Conservation (phyloP, 2,888 invertebrate genomes). For the Seladonia tumulorum region DNA sequence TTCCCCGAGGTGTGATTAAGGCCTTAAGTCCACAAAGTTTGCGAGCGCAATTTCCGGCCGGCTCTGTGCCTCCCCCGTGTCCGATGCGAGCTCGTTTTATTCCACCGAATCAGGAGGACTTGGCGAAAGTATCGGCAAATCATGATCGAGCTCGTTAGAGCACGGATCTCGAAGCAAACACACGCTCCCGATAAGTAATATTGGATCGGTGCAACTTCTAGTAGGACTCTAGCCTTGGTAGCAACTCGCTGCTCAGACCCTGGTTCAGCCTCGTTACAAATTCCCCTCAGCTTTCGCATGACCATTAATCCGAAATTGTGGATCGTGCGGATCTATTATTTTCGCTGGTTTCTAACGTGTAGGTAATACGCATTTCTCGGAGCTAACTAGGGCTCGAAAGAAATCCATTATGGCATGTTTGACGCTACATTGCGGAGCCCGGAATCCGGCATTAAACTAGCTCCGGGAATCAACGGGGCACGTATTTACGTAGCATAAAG, state of each 20-base stretch:
- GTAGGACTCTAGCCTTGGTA: background rate
- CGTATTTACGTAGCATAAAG: background rate
- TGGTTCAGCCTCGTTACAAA: background rate
- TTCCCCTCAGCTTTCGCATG: background rate
- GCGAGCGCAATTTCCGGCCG: conserved; percentile 13
- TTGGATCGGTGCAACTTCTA: background rate
- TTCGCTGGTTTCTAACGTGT: background rate
- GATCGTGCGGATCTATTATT: background rate
- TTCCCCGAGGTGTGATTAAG: conserved; percentile 18
- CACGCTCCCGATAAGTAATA: background rate
- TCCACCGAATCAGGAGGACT: background rate
- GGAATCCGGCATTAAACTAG: conserved; percentile 5
- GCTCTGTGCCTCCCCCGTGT: background rate
- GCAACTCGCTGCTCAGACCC: too few species aligned
- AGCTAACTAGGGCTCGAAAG: background rate
- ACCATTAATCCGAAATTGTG: background rate
- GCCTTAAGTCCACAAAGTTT: conserved; percentile 3
- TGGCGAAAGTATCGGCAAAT: conserved; percentile 2
- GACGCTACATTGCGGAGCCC: background rate
- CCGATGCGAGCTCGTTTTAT: background rate
- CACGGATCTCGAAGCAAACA: background rate
- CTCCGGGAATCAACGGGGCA: background rate
- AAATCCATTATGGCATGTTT: conserved; percentile 7
- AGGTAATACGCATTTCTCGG: background rate
- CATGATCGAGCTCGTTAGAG: background rate